Conservation (phyloP, 1,140 invertebrate species). For the Aethina tumida region DNA sequence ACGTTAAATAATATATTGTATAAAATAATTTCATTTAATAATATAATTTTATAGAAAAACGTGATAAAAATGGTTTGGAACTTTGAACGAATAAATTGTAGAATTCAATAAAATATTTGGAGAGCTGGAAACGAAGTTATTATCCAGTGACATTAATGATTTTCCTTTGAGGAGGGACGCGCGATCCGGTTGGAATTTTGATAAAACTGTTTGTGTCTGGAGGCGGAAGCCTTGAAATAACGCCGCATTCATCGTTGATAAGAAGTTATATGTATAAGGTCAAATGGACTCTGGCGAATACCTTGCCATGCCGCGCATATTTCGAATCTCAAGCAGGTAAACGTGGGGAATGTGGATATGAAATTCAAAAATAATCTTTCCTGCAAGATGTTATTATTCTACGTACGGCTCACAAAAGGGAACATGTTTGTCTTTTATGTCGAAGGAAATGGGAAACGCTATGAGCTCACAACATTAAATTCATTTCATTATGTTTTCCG, state of each 20-base stretch:
- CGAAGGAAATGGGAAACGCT: conserved; percentile 12
- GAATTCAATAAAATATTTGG: too few relatives aligned
- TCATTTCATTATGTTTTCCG: conserved; percentile 9
- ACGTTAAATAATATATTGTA: too few relatives aligned
- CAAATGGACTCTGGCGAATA: conserved; percentile 12
- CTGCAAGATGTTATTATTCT: conserved; percentile 13
- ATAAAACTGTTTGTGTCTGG: background rate
- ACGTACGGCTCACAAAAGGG: conserved; percentile 9
- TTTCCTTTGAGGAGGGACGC: too few relatives aligned
- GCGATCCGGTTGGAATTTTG: too few relatives aligned
- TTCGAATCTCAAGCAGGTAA: conserved; percentile 13
- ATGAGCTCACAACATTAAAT: conserved; percentile 5
- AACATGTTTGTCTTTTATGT: conserved; percentile 12
- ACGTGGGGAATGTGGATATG: conserved; percentile 15
- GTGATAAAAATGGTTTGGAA: too few relatives aligned
- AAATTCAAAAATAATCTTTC: conserved; percentile 19
- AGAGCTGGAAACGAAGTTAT: too few relatives aligned
- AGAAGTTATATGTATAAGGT: conserved; percentile 14
- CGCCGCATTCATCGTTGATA: conserved; percentile 10
- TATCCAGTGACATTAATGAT: too few relatives aligned
- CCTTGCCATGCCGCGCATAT: conserved; percentile 14
- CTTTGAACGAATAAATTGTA: too few relatives aligned
- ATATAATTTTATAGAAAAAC: too few relatives aligned
- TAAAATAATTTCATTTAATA: too few relatives aligned
- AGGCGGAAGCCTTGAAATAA: conserved; percentile 11